Evolutionary conservation across 2,888 invertebrate genomes (phyloP), one percentile per base, ranked within the genome.

Genomic region (Spilosoma lubricipeda): DNA sequence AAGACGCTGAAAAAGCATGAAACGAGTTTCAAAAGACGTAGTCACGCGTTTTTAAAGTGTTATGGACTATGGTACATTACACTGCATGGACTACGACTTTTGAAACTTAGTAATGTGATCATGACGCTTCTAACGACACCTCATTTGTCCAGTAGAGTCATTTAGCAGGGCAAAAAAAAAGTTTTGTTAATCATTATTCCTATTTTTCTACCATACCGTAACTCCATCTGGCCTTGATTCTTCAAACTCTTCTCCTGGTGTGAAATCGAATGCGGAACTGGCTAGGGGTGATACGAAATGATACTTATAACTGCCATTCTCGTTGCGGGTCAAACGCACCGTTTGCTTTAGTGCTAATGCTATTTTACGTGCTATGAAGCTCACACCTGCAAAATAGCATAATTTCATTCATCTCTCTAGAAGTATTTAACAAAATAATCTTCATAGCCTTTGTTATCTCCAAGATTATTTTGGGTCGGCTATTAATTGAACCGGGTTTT

Each of bases 151-250:
- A n/a, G n/a, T n/a, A n/a, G n/a, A n/a, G n/a, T n/a, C n/a, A n/a
- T n/a, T n/a, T n/a, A n/a, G n/a, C n/a, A n/a, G n/a, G n/a, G n/a
- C n/a, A n/a, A n/a, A n/a, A n/a, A n/a, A n/a, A n/a, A n/a, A 42
- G 42, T 11, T 42, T 45, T 2, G 20, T 48, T 48, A 4, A 23
- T 11, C n/a, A n/a, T 13, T 59, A 59, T 59, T 59, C 59, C 27
- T 27, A 63, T 63, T n/a, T 59, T 42, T 27, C 27, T 42, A 8
- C 65, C 23, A 30, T 83, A 94, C 95, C 90, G 90, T 91, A 2
- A 82, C 79, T 0, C 93, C 94, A 80, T 93, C 94, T 0, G 93
- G 90, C 74, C 90, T 92, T 0, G 82, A 83, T 74, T 94, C 94
- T 1, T 90, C 90, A 59, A 94, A 93, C 80, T 93, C 92, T 3